A percentile compares a stretch with the other conserved stretches of the same genome.
Evolutionary conservation across 2,113 vertebrate genomes (phyloP).

Genomic region (Istiophorus platypterus): DNA sequence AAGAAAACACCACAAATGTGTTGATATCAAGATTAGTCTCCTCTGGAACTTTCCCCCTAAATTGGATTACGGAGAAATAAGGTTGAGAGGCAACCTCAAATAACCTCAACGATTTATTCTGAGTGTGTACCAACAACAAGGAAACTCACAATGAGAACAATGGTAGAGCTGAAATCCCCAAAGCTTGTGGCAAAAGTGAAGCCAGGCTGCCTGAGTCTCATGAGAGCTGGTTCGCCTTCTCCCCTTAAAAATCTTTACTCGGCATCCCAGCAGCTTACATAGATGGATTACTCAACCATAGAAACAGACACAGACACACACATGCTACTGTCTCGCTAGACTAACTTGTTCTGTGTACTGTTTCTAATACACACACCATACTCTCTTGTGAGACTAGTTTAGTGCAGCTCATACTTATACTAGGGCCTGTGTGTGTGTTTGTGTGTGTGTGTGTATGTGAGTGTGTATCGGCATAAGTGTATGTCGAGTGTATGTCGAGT

Average conservation of each 20-base stretch:
- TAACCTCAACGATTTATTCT: slow-evolving; percentile 55
- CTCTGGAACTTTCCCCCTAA: slow-evolving; percentile 34
- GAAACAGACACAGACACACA: slow-evolving; percentile 22
- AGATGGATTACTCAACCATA: slow-evolving; percentile 50
- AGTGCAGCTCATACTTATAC: slow-evolving; percentile 46
- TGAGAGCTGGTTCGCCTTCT: slow-evolving; percentile 41
- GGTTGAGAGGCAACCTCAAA: slow-evolving; percentile 53
- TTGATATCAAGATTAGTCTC: slow-evolving; percentile 44
- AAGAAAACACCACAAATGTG: slow-evolving; percentile 26
- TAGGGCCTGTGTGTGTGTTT: slow-evolving; percentile 12
- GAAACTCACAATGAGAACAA: slow-evolving; percentile 52
- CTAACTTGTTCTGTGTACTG: slow-evolving; percentile 11
- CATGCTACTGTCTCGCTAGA: background rate
- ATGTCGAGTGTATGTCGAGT: background rate
- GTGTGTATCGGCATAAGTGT: background rate
- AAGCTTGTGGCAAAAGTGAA: slow-evolving; percentile 65
- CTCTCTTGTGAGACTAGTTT: slow-evolving; percentile 35
- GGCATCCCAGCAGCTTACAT: slow-evolving; percentile 52
- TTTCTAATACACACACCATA: slow-evolving; percentile 22
- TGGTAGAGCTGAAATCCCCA: slow-evolving; percentile 58
- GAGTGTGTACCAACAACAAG: slow-evolving; percentile 51
- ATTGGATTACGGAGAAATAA: slow-evolving; percentile 51
- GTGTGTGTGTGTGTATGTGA: background rate
- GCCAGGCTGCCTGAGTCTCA: slow-evolving; percentile 47
- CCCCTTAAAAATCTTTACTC: slow-evolving; percentile 43